Base-by-base conservation (phyloP, 2,888 invertebrate genomes). In the Apotomis capreana region DNA sequence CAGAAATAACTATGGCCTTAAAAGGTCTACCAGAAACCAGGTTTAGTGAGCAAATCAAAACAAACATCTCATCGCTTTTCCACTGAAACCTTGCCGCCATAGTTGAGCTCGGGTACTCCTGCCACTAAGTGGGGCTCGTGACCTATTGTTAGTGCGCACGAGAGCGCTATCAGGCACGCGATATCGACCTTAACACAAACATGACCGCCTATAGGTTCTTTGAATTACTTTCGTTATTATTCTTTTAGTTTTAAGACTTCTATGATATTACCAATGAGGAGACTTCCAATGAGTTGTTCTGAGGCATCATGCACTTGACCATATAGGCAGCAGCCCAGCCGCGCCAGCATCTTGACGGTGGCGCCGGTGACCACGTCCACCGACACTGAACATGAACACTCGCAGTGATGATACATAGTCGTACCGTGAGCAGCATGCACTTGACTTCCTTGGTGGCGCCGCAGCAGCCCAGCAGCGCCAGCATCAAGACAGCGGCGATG, bases 261-360 rank as follows among this genome's bases (percentile, higher is more conserved):
- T 40, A 40, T 4, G 40, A 40, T 40, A 6, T 40, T 40, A 40
- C 26, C 26, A 26, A 26, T 26, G 26, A 26, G 26, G 26, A 26
- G 26, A 26, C 26, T 26, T 26, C 26, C 26, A 26, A 26, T 26
- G 26, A 26, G 26, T 26, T 26, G 2, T 26, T 26, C 26, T 2
- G 55, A 26, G 26, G 98, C 93, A 97, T 97, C 70, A 99, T 96
- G 89, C 98, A 98, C 89, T 97, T 97, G 83, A 98, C 96, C 94
- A 99, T 98, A 86, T 96, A 97, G 59, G 97, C 97, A 95, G 89
- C 98, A 98, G 71, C 99, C 99, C 75, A 99, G 95, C 87, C 98
- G 96, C 8, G 98, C 96, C 68, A 98, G 95, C 75, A 98, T 83
- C 80, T 97, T 95, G 74, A 98, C 95, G 74, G 97, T 94, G 46